phyloP scores from a whole-genome alignment of 2,113 vertebrate genomes.

The Oncorhynchus clarkii region DNA sequence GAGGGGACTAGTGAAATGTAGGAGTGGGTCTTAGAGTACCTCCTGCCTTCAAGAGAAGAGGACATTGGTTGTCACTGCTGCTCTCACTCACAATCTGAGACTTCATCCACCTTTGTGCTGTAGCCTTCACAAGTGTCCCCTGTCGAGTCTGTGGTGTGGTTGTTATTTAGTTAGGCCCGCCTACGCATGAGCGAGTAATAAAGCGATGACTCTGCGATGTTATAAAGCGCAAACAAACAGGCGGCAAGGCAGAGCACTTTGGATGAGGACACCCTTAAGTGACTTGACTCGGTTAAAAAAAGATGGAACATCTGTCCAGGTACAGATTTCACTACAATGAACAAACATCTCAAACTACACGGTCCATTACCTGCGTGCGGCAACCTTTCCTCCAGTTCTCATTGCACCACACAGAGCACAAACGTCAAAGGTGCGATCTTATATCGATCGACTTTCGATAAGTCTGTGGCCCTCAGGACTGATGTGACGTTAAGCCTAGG shows the following conservation, averaged over 20 bases:
- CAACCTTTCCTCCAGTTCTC: slow-evolving; percentile 57
- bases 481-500: too few species aligned
- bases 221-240: background rate
- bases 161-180: too few species aligned
- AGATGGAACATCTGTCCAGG: slow-evolving; percentile 55
- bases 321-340: slow-evolving; percentile 41
- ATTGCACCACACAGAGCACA: background rate
- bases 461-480: too few species aligned
- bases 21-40: too few species aligned
- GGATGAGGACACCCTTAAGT: background rate
- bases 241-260: background rate
- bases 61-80: too few species aligned
- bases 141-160: too few species aligned
- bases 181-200: too few species aligned
- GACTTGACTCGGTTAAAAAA: background rate
- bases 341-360: slow-evolving; percentile 44
- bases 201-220: background rate
- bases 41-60: too few species aligned
- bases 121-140: too few species aligned
- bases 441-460: background rate
- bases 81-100: too few species aligned
- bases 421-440: background rate
- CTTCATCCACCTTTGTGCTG: too few species aligned
- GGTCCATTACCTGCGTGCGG: slow-evolving; percentile 51
- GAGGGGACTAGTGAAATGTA: too few species aligned